Evolutionary conservation across 2,888 invertebrate genomes (phyloP).

Genomic region (Himalopsyche japonica): DNA sequence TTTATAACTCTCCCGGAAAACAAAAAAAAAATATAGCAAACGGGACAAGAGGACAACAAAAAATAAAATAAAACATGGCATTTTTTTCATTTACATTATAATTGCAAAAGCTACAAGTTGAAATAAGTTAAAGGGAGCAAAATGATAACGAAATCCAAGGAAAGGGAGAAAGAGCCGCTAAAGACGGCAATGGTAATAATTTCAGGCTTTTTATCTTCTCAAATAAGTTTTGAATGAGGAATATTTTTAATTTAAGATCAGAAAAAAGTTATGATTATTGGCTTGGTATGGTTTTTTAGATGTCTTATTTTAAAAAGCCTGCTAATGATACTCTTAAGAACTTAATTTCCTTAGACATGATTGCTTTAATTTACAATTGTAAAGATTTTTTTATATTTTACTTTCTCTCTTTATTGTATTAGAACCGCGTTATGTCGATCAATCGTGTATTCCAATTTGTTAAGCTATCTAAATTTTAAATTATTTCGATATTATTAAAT

Average conservation of each 20-base stretch:
- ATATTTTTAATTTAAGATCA: slow-evolving; percentile 29
- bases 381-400: too few species aligned
- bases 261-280: not conserved
- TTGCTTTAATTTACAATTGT: too few species aligned
- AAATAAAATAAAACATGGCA: slow-evolving; percentile 31
- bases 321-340: too few species aligned
- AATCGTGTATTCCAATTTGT: too few species aligned
- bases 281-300: too few species aligned
- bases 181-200: slow-evolving; percentile 4
- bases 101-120: slow-evolving; percentile 39
- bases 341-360: too few species aligned
- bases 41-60: slow-evolving; percentile 27
- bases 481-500: too few species aligned
- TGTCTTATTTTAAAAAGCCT: slow-evolving; percentile 18
- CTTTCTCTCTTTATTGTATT: too few species aligned
- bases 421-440: too few species aligned
- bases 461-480: too few species aligned
- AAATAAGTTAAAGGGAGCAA: slow-evolving; percentile 29
- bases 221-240: slow-evolving; percentile 31
- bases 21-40: slow-evolving; percentile 23
- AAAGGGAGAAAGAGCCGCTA: not conserved
- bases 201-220: slow-evolving; percentile 21
- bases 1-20: slow-evolving; percentile 34
- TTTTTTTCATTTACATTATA: slow-evolving; percentile 40
- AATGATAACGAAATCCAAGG: not conserved